Base-by-base conservation (phyloP, 1,140 invertebrate genomes). In the Neodiprion virginianus region DNA sequence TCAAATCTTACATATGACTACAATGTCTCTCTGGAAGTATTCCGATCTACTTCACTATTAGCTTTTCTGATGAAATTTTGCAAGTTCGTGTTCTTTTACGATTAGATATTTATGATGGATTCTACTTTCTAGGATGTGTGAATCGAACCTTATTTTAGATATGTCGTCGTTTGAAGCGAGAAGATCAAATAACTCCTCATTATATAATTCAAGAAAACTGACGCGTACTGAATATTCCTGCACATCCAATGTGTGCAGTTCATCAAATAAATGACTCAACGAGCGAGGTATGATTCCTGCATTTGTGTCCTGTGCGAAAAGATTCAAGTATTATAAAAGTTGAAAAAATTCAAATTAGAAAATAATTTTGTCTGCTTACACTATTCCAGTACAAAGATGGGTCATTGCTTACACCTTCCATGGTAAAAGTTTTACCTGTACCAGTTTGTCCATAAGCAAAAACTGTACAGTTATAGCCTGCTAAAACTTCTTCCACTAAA, bases 371-470 rank as follows among this genome's bases (percentile, higher is more conserved):
- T 40, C 28, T 40, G 72, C 77, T 84, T 79, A 88, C 85, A 80
- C 80, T 83, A 74, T 83, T 81, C 86, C 87, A 89, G 77, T 86
- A 84, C 61, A 88, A 77, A 48, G 80, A 75, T 74, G 83, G 84
- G 81, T 86, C 85, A 74, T 83, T 91, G 67, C 92, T 91, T 71
- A 94, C 93, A 69, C 98, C 98, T 83, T 98, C 96, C 98, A 99
- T 99, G 0, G 98, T 99, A 84, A 96, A 98, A 0, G 98, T 99
- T 89, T 99, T 99, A 17, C 98, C 98, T 0, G 97, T 98, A 65
- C 98, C 97, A 11, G 97, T 99, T 89, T 99, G 98, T 1, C 98
- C 98, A 91, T 99, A 99, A 2, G 97, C 98, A 92, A 99, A 99
- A 17, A 99, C 96, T 0, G 98, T 99, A 87, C 98, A 99, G 88